These are phyloP conservation scores for Manduca sexta DNA, from an alignment of 1,140 invertebrate species.

Conservation along the genomic window DNA sequence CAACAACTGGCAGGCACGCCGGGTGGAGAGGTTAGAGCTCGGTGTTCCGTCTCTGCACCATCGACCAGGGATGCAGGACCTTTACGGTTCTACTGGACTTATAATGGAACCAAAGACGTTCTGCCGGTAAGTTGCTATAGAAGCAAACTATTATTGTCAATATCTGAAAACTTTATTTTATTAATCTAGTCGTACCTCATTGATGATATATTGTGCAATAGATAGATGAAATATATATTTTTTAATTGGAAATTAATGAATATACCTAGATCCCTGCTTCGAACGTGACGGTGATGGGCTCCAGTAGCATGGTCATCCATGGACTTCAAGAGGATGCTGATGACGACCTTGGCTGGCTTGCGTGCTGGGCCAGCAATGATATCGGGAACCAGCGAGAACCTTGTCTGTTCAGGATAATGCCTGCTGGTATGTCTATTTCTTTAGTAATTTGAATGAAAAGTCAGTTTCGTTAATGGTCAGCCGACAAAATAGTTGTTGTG, in stretches of 20 bases:
- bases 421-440: constrained; percentile 79
- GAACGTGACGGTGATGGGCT: constrained; percentile 72
- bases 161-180: too few relatives aligned
- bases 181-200: too few relatives aligned
- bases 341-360: constrained; percentile 85
- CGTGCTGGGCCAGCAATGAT: constrained; percentile 90
- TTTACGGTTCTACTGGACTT: constrained; percentile 85
- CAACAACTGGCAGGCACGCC: constrained; percentile 67
- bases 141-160: neutral
- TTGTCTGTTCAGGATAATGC: constrained; percentile 86
- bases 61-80: constrained; percentile 77
- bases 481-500: too few relatives aligned
- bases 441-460: too few relatives aligned
- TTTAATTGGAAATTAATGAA: neutral
- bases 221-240: neutral
- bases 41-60: constrained; percentile 89
- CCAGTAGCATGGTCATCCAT: constrained; percentile 75
- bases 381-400: constrained; percentile 86
- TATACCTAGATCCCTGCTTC: constrained; percentile 58
- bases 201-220: too few relatives aligned
- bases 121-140: constrained; percentile 71
- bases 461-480: too few relatives aligned
- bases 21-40: constrained; percentile 67
- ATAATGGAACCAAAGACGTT: constrained; percentile 83
- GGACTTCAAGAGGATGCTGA: constrained; percentile 77